Evolutionary conservation across 1,140 invertebrate genomes (phyloP).

Genomic region (Myzus persicae): DNA sequence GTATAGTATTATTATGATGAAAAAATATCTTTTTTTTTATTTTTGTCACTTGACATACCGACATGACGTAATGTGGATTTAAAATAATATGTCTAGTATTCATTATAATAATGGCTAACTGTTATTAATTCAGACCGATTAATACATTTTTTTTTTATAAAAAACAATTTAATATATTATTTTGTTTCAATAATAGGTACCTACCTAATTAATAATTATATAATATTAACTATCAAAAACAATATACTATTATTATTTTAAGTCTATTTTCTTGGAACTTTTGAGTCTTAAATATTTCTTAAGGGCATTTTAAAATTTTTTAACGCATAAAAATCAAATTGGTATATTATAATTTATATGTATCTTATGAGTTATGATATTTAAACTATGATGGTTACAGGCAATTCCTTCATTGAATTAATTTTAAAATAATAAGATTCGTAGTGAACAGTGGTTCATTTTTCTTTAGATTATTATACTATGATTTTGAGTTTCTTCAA

Average conservation of each 20-base stretch:
- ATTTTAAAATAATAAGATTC: background rate
- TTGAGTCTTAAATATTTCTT: background rate
- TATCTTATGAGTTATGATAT: background rate
- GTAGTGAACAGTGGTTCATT: background rate
- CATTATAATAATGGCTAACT: background rate
- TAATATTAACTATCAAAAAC: no score
- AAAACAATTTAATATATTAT: no score
- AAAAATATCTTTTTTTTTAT: no score
- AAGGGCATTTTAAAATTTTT: no score
- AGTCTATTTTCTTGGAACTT: background rate
- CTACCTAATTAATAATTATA: no score
- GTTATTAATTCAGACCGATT: background rate
- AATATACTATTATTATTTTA: no score
- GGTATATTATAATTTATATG: no score
- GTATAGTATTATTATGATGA: background rate
- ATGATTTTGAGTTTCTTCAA: background rate
- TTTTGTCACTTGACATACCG: no score
- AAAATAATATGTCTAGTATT: background rate
- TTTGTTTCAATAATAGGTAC: no score
- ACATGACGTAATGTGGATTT: background rate
- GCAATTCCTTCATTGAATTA: background rate
- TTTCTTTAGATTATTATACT: background rate
- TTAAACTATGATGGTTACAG: background rate
- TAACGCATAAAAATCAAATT: background rate
- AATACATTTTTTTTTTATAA: background rate